Percentiles rank a stretch among this genome's conserved stretches.
phyloP scores from a whole-genome alignment of 1,140 invertebrate genomes.

The Ericerus pela region DNA sequence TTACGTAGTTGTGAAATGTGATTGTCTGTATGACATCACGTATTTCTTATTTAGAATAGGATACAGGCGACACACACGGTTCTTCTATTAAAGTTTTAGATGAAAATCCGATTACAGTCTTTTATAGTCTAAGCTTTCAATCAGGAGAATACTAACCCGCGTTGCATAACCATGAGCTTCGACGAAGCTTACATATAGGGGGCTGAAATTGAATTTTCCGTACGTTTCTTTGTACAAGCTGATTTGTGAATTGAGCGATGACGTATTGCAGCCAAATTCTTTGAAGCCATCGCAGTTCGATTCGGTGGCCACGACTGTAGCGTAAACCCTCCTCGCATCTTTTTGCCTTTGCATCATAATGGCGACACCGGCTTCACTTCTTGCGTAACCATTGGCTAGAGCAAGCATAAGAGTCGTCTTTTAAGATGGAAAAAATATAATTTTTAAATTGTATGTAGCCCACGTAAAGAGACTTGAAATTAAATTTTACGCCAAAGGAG shows the following conservation, averaged over 20 bases:
- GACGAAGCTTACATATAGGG: conserved; percentile 46
- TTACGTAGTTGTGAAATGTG: too few species aligned
- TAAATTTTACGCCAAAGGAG: too few species aligned
- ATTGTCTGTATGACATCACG: too few species aligned
- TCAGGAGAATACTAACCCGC: background rate
- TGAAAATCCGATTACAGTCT: too few species aligned
- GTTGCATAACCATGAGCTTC: conserved; percentile 46
- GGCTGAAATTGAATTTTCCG: conserved; percentile 41
- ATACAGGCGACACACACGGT: too few species aligned
- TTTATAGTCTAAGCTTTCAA: too few species aligned
- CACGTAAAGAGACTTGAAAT: too few species aligned
- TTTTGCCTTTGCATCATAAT: conserved; percentile 38
- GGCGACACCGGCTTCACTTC: conserved; percentile 41
- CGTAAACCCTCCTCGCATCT: conserved; percentile 39
- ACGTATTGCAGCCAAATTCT: conserved; percentile 39
- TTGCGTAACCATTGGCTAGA: conserved; percentile 41
- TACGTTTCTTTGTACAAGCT: conserved; percentile 44
- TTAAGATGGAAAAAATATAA: too few species aligned
- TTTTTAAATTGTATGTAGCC: too few species aligned
- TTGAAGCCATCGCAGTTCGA: conserved; percentile 48
- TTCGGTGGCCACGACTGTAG: conserved; percentile 41
- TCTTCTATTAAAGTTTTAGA: too few species aligned
- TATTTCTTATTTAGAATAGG: too few species aligned
- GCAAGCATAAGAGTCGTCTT: too few species aligned
- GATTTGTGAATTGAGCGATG: conserved; percentile 36